A percentile compares a stretch with the other conserved stretches of the same genome.
Conservation (phyloP, 1,140 invertebrate genomes). For the Brachionus paranguensis region DNA sequence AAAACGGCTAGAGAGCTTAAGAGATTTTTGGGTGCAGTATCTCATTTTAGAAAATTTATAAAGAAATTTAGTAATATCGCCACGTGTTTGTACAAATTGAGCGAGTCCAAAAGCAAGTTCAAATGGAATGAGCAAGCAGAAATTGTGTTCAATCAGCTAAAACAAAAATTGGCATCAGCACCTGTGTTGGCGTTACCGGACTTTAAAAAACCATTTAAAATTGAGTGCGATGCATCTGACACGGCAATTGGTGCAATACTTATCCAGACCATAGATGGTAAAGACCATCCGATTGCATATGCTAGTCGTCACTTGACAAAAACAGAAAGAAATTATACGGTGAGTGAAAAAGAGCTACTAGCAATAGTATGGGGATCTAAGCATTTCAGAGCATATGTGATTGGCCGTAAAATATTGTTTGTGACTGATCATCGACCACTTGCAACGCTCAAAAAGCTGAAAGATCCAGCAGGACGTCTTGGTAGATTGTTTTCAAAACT, state of each 20-base stretch:
- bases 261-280: background rate
- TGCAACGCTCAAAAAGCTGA: background rate
- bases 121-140: background rate
- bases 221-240: slow-evolving; percentile 8
- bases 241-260: background rate
- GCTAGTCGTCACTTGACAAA: background rate
- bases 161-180: slow-evolving; percentile 44
- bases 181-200: background rate
- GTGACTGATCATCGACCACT: slow-evolving; percentile 13
- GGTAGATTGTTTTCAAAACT: background rate
- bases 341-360: background rate
- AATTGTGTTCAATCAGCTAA: slow-evolving; percentile 42
- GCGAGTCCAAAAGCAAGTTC: background rate
- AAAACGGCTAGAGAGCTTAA: slow-evolving; percentile 47
- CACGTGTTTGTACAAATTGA: slow-evolving; percentile 42
- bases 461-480: background rate
- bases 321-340: background rate
- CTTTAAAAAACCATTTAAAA: slow-evolving; percentile 26
- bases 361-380: background rate
- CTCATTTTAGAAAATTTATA: slow-evolving; percentile 54
- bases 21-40: slow-evolving; percentile 49
- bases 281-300: slow-evolving; percentile 7
- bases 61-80: slow-evolving; percentile 39
- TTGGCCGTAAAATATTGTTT: background rate
- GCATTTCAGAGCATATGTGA: background rate